Evolutionary conservation across 2,113 vertebrate genomes (phyloP), one percentile per base, ranked within the genome.

Genomic region (Passer domesticus): DNA sequence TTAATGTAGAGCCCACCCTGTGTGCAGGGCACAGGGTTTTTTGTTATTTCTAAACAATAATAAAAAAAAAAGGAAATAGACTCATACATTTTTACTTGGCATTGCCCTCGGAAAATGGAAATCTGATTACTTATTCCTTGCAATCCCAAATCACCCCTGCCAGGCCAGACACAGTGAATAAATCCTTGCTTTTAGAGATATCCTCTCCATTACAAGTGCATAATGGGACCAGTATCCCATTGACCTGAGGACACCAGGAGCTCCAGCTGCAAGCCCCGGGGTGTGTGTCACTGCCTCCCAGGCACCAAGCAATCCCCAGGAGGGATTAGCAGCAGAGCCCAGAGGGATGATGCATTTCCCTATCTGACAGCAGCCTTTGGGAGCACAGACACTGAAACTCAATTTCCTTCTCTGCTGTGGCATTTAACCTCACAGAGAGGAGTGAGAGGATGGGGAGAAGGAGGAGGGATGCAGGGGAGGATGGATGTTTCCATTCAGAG

Each of bases 61-160:
- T 49, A 83, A 43, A 83, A 37, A 37, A 37, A 37, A 76, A 88
- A 19, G 72, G 28, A 84, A 89, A 83, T 31, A 93, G 86, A 92
- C 83, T 91, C 86, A 86, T 25, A 82, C 31, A 62, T 85, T 87
- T 92, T 93, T 84, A 69, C 68, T 90, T 96, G 92, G 74, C 75
- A 47, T 43, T 75, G 80, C 90, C 94, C 86, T 87, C 41, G 21
- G 84, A 80, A 92, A 97, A 91, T 77, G 73, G 76, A 73, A 97
- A 91, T 89, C 88, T 84, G 82, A 83, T 97, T 94, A 92, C 95
- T 97, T 96, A 97, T 93, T 97, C 96, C 86, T 94, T 72, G 44
- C 90, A 96, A 95, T 95, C 92, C 87, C 68, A 90, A 96, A 97
- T 93, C 94, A 96, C 82, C 94, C 90, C 95, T 89, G 90, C 94